Conservation (phyloP, 2,888 invertebrate genomes). For the Kryphioiulus occultus region DNA sequence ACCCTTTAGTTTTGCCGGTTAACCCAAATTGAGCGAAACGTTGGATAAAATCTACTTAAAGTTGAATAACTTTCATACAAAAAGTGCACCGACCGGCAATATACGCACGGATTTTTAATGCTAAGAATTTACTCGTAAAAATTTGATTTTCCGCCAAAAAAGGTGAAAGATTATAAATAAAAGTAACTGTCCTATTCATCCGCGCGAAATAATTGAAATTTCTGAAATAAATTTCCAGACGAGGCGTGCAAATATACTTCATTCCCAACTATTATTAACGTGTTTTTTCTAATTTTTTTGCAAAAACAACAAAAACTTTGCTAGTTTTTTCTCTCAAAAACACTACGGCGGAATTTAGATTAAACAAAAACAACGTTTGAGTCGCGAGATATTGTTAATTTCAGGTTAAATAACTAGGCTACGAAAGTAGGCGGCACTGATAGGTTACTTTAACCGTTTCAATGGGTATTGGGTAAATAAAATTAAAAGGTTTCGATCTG, state of each 20-base stretch:
- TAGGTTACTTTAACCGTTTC: neutral
- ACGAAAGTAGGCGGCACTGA: neutral
- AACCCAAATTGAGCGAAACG: slow-evolving; percentile 3
- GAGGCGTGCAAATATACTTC: neutral
- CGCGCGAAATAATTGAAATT: slow-evolving; percentile 6
- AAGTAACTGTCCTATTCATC: neutral
- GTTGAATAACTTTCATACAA: neutral
- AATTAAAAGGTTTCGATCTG: neutral
- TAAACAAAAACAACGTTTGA: neutral
- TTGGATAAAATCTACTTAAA: neutral
- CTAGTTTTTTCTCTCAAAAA: neutral
- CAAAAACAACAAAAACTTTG: too few relatives aligned
- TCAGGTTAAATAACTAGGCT: neutral
- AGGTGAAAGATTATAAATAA: neutral
- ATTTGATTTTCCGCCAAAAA: neutral
- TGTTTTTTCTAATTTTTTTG: neutral
- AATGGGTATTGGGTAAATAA: neutral
- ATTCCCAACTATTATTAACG: neutral
- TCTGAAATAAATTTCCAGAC: neutral
- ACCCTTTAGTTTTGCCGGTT: neutral
- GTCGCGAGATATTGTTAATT: neutral
- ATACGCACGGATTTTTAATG: neutral
- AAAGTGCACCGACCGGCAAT: neutral
- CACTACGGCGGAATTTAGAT: neutral
- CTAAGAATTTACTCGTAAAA: neutral